Base-by-base conservation (phyloP, 2,888 invertebrate genomes). In the Ormyrus labotus region DNA sequence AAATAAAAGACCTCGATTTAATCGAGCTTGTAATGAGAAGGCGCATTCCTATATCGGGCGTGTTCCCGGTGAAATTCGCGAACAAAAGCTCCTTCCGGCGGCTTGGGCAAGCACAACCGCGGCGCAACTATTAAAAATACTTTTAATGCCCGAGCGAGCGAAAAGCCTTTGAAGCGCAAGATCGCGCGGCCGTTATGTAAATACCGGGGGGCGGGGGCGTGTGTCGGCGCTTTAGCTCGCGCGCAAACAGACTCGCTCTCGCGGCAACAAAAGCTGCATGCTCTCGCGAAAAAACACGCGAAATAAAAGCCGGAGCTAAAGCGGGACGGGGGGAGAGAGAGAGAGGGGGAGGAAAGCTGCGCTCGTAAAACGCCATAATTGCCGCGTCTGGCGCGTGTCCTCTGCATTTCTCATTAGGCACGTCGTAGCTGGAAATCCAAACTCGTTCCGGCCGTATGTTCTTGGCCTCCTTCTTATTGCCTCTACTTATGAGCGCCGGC, bases 371-470 rank as follows among this genome's bases (percentile, higher is more conserved):
- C 57, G 34, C 48, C 55, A 58, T 71, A 70, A 60, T 60, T 60
- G 60, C 50, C 45, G 50, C 19, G 5, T 47, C 61, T 47, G 6
- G 47, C 13, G 7, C 47, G 9, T 47, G 11, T 65, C 34, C 47
- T 58, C 51, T 7, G 48, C 13, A 13, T 63, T 76, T 80, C 67
- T 77, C 72, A 55, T 67, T 71, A 67, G 48, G 63, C 70, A 48
- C 58, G 70, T 63, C 58, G 60, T 72, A 72, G 72, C 65, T 19
- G 65, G 60, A 80, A 75, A 60, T 75, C 70, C 75, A 70, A 70
- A 80, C 53, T 80, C 71, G 80, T 60, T 57, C 45, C 60, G 45
- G 34, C 53, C 68, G 51, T 65, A 51, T 53, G 60, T 71, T 78
- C 58, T 71, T 51, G 53, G 60, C 19, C 60, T 61, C 19, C 73